Base-by-base conservation (phyloP, 1,140 invertebrate species). In the Habropoda laboriosa region DNA sequence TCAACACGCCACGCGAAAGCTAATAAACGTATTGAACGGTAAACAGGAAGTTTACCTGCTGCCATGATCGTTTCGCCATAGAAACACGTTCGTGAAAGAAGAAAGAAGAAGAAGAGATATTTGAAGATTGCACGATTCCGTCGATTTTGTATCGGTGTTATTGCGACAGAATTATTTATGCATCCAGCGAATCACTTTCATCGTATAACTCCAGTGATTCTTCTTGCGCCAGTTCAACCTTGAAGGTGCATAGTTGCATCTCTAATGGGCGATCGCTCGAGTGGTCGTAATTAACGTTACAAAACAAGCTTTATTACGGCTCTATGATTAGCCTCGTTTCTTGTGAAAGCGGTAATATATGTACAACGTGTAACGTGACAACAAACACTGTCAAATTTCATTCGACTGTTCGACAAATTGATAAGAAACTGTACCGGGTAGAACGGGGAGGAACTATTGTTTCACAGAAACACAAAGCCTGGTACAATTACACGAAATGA, bases 201-300 rank as follows among this genome's bases (percentile, higher is more conserved):
- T 80, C 57, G 40, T n/a, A 55, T 58, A 42, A 64, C 63, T 73
- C 49, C 58, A 63, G 55, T 57, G 64, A 66, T 60, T 79, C 57
- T 40, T 78, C 78, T 84, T 78, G 24, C 61, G 38, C 64, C 79
- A 72, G 13, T 61, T 38, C 64, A 80, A 66, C 84, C 79, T 85
- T 70, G 82, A 75, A 42, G 40, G 40, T 45, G 27, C 58, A 72
- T 72, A 49, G 82, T 71, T 76, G 72, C 82, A 77, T 73, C 72
- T 80, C 45, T 77, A 85, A 85, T 80, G 71, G 55, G 57, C 16
- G 55, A 57, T 64, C 63, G 49, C 47, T 60, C 61, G 78, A 77
- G 57, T 79, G 70, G 60, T 60, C 53, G 61, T 57, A 75, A 85
- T 84, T 72, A 73, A 40, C 61, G 60, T 85, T 85, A 85, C 60